These are phyloP conservation scores for Gnathonemus longibarbis DNA, from an alignment of 2,113 vertebrate genomes.

Conservation along the genomic window DNA sequence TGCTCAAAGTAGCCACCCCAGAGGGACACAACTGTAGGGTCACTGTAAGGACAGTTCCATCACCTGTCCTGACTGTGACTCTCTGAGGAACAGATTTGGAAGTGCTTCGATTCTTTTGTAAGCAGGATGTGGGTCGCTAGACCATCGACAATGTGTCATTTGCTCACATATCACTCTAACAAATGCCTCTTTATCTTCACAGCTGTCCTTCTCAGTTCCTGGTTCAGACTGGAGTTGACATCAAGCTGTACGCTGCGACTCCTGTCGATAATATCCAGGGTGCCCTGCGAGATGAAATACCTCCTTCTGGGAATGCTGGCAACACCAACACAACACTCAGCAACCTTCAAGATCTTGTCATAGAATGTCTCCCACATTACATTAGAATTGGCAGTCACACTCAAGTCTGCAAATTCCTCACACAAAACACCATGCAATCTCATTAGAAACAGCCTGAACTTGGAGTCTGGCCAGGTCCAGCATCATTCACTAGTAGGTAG, in stretches of 20 bases:
- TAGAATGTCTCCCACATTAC: neutral
- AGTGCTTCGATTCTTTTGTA: neutral
- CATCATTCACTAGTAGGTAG: neutral
- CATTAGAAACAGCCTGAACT: neutral
- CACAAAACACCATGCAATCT: neutral
- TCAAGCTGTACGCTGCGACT: neutral
- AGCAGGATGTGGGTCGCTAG: neutral
- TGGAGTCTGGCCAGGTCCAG: neutral
- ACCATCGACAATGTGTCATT: neutral
- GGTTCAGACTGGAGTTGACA: neutral
- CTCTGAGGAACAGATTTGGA: neutral
- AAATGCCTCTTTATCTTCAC: neutral
- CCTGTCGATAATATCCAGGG: neutral
- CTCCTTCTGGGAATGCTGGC: neutral
- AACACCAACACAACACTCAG: neutral
- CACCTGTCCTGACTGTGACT: neutral
- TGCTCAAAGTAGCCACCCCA: neutral
- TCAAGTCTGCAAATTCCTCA: neutral
- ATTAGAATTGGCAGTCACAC: neutral
- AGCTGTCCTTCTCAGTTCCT: neutral
- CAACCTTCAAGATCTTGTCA: neutral
- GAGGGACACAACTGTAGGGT: neutral
- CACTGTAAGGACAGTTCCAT: neutral
- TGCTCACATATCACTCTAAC: neutral
- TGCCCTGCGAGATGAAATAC: neutral